Conservation (phyloP, 2,888 invertebrate genomes). For the Dicyrtomina minuta region DNA sequence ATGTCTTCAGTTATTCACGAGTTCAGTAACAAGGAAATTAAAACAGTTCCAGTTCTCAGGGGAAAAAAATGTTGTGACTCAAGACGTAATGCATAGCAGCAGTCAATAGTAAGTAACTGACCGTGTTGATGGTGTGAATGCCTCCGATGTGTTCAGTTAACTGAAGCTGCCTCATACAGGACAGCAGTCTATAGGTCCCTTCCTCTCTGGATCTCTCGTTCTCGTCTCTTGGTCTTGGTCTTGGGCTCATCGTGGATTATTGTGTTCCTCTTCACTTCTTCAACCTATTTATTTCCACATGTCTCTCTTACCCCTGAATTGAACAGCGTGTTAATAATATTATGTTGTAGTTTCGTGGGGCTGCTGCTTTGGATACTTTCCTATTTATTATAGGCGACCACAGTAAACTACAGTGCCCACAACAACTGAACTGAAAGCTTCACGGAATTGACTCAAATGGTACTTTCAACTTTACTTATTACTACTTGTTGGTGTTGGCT, state of each 20-base stretch:
- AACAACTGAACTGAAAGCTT: not conserved
- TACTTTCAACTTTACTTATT: not conserved
- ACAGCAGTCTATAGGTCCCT: not conserved
- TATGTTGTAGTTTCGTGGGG: not conserved
- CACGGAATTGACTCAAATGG: not conserved
- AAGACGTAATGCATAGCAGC: not conserved
- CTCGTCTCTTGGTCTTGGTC: not conserved
- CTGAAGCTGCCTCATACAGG: not conserved
- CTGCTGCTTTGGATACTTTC: not conserved
- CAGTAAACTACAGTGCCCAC: not conserved
- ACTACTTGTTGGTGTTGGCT: not conserved
- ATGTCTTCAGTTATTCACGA: no score
- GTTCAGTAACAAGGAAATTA: not conserved
- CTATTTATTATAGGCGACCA: not conserved
- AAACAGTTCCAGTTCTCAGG: no score
- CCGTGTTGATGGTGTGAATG: not conserved
- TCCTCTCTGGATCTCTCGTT: not conserved
- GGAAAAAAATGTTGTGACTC: no score
- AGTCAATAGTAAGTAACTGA: not conserved
- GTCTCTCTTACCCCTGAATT: no score
- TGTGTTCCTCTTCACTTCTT: no score
- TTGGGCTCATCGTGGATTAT: no score
- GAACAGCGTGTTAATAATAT: no score
- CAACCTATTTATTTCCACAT: no score
- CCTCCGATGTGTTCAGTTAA: slow-evolving; percentile 6